Conservation (phyloP, 2,797 vertebrate genomes). For the Cyclopterus lumpus region DNA sequence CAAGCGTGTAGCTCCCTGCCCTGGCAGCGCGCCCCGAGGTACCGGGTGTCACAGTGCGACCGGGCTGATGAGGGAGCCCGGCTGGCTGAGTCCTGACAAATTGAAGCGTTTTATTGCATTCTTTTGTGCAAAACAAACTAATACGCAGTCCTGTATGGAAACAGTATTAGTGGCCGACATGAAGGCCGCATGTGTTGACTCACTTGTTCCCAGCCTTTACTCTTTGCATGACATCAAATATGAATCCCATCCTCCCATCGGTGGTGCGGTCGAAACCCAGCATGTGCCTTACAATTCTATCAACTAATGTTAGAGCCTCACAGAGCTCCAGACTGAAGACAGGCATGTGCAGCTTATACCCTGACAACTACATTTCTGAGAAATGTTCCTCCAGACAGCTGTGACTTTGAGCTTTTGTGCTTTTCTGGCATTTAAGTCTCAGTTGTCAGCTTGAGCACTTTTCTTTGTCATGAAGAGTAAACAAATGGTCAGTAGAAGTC, state of each 20-base stretch:
- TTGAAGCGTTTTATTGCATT: not conserved
- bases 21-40: too few relatives aligned
- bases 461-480: conserved; percentile 32
- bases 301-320: conserved; percentile 55
- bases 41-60: too few relatives aligned
- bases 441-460: conserved; percentile 40
- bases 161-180: not conserved
- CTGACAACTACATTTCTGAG: conserved; percentile 73
- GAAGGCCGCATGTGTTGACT: not conserved
- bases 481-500: conserved; percentile 48
- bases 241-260: conserved; percentile 48
- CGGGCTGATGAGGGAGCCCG: too few relatives aligned
- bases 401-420: conserved; percentile 38
- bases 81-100: too few relatives aligned
- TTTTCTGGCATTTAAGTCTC: conserved; percentile 19
- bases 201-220: conserved; percentile 39
- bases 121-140: not conserved
- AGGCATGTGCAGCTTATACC: conserved; percentile 47
- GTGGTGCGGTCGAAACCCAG: conserved; percentile 57
- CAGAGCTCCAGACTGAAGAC: conserved; percentile 31
- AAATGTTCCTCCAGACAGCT: conserved; percentile 44
- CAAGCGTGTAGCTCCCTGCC: too few relatives aligned
- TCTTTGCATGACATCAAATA: conserved; percentile 66
- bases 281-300: conserved; percentile 50
- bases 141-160: not conserved